Evolutionary conservation across 2,113 vertebrate genomes (phyloP), one percentile per base, ranked within the genome.

Genomic region (Limanda limanda): DNA sequence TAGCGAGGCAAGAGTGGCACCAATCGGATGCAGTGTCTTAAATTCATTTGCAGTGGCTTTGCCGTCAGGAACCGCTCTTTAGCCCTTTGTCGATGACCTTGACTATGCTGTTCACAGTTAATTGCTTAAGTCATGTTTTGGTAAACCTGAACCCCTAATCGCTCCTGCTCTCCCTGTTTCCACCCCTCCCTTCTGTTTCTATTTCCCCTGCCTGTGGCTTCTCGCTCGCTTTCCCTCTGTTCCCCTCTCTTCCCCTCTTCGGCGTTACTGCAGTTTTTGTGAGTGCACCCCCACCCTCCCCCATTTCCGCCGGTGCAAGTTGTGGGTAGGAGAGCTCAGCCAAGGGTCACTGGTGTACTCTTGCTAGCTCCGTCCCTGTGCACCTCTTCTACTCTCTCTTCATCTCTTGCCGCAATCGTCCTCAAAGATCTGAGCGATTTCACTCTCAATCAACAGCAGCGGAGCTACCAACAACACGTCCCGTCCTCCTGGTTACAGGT

Each of bases 121-220:
- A 93, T 91, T 86, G 84, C 79, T 90, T 84, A 76, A 85, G 86
- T 88, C 90, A 91, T 92, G 87, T 92, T 92, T 90, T 92, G 89
- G 85, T 92, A 88, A 88, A 92, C 85, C 65, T 82, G 83, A 93
- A 91, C 86, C 91, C 47, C 79, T 90, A 90, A 92, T 94, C 86
- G 56, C 63, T 88, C 82, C 81, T 81, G 70, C 63, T 85, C 74
- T 47, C 80, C 84, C 72, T 59, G 37, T 87, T 82, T 89, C 82
- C 86, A 81, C 71, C 81, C 74, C 79, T 66, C 64, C 60, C 52
- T 69, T 64, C 48, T 56, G 72, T 61, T 81, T 75, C 76, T 69
- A 15, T 76, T 88, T 83, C 64, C 48, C 82, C 74, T 74, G 75
- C 79, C 85, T 78, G 83, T 88, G 86, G 88, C 86, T 86, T 80